These are phyloP conservation scores for Cavia aperea DNA, from an alignment of 2,113 vertebrate genomes.

Conservation along the genomic window DNA sequence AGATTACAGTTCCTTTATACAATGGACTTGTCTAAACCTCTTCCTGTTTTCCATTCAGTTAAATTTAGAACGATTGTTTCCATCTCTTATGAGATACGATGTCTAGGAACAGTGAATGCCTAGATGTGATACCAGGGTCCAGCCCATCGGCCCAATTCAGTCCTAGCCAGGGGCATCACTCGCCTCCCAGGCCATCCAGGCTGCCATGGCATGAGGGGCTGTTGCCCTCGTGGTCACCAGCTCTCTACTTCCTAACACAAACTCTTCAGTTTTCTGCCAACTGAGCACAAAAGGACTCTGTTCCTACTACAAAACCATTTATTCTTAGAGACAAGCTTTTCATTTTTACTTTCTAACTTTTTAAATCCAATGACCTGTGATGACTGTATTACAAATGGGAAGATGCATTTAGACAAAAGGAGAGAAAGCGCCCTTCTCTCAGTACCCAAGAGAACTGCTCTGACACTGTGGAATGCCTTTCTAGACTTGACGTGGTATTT, in stretches of 20 bases:
- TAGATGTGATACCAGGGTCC: constrained; percentile 61
- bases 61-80: constrained; percentile 80
- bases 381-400: background rate
- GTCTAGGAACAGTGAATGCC: constrained; percentile 75
- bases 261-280: constrained; percentile 34
- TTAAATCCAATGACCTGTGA: background rate
- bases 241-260: background rate
- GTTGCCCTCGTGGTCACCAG: constrained; percentile 35
- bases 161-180: background rate
- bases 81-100: constrained; percentile 68
- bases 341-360: constrained; percentile 19
- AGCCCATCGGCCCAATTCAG: constrained; percentile 49
- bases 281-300: constrained; percentile 23
- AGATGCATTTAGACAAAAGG: background rate
- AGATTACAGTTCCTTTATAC: constrained; percentile 73
- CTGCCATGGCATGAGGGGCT: constrained; percentile 37
- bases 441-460: background rate
- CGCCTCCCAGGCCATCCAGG: background rate
- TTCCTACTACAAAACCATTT: constrained; percentile 16
- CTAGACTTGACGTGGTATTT: background rate
- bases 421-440: background rate
- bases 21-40: constrained; percentile 73
- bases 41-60: constrained; percentile 79
- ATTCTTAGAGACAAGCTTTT: constrained; percentile 8
- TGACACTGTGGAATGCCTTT: background rate